Base-by-base conservation (phyloP, 2,113 vertebrate species). In the Elgaria multicarinata region DNA sequence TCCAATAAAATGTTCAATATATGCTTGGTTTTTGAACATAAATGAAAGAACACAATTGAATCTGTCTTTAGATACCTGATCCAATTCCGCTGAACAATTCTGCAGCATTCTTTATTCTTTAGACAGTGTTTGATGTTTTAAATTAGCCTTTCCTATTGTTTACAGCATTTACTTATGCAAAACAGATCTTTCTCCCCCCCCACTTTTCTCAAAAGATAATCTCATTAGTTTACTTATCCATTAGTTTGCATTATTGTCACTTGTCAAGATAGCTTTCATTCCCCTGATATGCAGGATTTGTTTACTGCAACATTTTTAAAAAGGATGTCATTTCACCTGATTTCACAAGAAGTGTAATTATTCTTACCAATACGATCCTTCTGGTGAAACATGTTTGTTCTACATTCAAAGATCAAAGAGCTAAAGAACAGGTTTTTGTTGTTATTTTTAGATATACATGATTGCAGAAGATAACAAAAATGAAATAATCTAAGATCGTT, bases 211-310 rank as follows among this genome's bases (percentile, higher is more conserved):
- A 93, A 72, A 89, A 93, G 50, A 46, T 82, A 69, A 85, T 90
- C 90, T 66, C 86, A 72, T 92, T 95, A 93, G 90, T 94, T 96
- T 96, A 92, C 71, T 83, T 42, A 76, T 82, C 86, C 90, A 93
- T 96, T 93, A 88, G 93, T 89, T 66, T 93, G 87, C 92, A 89
- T 87, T 89, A 75, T 92, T 92, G 91, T 94, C 93, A 93, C 92
- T 94, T 93, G 93, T 93, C 92, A 93, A 94, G 94, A 94, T 95
- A 92, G 87, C 89, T 92, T 94, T 95, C 94, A 92, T 92, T 94
- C 87, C 90, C 93, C 91, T 75, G 93, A 85, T 94, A 93, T n/a
- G 78, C 81, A 92, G 72, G 71, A 89, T 90, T 94, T 87, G 64
- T 95, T 96, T 96, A 77, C 62, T 85, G 91, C 93, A 91, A 91